phyloP scores from a whole-genome alignment of 2,113 vertebrate genomes.

The Zosterops japonicus region DNA sequence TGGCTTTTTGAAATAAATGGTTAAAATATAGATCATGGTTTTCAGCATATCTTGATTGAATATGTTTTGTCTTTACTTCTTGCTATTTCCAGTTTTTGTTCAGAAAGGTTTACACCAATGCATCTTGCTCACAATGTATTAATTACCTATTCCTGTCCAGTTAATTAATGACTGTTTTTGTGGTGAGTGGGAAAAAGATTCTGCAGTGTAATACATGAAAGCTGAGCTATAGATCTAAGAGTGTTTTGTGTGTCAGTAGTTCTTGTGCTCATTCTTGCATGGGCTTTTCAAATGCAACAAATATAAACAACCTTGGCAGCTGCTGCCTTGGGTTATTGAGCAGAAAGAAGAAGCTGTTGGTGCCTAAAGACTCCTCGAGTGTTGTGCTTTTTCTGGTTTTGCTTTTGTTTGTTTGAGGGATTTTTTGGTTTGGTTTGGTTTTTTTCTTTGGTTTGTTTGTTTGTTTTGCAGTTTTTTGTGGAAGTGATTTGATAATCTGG shows the following conservation, averaged over 20 bases:
- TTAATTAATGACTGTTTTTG: background rate
- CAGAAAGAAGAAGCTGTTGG: background rate
- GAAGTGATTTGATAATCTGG: background rate
- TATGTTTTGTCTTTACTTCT: background rate
- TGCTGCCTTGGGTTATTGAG: background rate
- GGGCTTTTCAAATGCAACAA: background rate
- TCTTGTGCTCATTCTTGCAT: background rate
- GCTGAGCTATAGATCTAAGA: background rate
- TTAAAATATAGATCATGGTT: background rate
- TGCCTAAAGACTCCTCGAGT: background rate
- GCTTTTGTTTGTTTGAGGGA: background rate
- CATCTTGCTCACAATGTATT: background rate
- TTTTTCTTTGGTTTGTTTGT: background rate
- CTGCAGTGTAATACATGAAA: background rate
- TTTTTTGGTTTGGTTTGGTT: background rate
- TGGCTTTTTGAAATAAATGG: background rate
- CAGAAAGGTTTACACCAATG: background rate
- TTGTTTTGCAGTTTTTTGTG: background rate
- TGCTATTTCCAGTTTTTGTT: background rate
- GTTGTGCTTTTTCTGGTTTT: background rate
- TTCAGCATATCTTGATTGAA: background rate
- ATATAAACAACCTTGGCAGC: background rate
- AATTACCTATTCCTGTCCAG: background rate
- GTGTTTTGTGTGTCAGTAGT: background rate
- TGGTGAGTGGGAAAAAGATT: background rate